Conservation (phyloP, 2,797 vertebrate species). For the Coregonus ussuriensis region DNA sequence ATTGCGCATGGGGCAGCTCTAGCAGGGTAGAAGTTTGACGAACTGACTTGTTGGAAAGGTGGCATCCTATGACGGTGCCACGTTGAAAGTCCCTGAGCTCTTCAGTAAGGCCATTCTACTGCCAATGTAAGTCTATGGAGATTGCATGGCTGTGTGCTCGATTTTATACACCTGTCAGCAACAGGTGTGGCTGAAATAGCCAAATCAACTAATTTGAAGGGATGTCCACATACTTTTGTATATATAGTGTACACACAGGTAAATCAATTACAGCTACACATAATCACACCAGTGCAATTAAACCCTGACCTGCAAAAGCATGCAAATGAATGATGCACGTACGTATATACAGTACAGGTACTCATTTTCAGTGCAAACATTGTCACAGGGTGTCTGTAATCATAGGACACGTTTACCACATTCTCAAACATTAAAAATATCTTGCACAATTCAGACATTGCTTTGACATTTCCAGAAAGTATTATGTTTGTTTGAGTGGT, state of each 20-base stretch:
- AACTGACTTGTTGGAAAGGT: no score
- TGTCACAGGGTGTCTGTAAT: constrained; percentile 52
- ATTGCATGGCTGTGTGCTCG: no score
- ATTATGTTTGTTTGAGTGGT: constrained; percentile 40
- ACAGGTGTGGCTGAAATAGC: no score
- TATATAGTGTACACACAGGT: neutral
- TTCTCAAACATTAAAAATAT: constrained; percentile 42
- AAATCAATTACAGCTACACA: constrained; percentile 66
- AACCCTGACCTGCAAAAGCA: constrained; percentile 76
- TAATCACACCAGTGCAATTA: constrained; percentile 74
- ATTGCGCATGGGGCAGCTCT: no score
- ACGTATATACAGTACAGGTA: constrained; percentile 63
- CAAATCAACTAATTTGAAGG: no score
- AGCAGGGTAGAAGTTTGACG: no score
- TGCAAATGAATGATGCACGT: constrained; percentile 68
- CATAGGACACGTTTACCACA: constrained; percentile 50
- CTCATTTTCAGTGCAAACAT: constrained; percentile 54
- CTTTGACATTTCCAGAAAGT: constrained; percentile 48
- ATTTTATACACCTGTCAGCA: no score
- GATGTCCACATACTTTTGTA: no score
- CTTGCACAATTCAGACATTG: constrained; percentile 36
- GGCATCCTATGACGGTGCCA: no score
- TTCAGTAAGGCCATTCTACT: no score
- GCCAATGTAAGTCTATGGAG: no score
- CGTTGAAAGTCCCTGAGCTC: no score